Percentiles rank a stretch among this genome's conserved stretches.
Evolutionary conservation across 1,140 invertebrate genomes (phyloP).

Genomic region (Campodea augens): DNA sequence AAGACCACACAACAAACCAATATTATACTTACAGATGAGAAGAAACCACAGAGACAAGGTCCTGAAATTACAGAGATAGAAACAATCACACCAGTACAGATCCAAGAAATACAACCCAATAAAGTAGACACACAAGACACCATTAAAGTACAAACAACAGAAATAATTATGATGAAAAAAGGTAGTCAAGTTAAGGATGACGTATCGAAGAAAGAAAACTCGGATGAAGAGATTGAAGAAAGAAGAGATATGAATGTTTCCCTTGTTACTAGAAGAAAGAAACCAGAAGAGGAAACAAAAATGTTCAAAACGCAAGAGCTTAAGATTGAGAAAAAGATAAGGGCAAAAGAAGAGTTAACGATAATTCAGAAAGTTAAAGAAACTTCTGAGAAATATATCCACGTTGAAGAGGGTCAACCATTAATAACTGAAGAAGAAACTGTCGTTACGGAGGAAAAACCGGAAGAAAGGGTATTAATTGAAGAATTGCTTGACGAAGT

Average conservation of each 20-base stretch:
- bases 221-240: background rate
- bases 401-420: no score
- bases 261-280: background rate
- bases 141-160: no score
- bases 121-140: no score
- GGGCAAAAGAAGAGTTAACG: slow-evolving; percentile 7
- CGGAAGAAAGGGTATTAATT: slow-evolving; percentile 9
- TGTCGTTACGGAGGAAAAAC: slow-evolving; percentile 7
- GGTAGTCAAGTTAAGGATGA: no score
- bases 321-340: slow-evolving; percentile 8
- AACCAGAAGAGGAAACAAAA: slow-evolving; percentile 5
- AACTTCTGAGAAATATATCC: background rate
- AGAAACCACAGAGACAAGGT: no score
- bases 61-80: no score
- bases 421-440: slow-evolving; percentile 8
- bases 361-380: background rate
- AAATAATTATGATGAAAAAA: no score
- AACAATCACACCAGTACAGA: no score
- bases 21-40: no score
- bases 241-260: background rate
- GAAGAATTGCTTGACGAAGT: no score
- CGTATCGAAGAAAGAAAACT: background rate
- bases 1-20: no score
- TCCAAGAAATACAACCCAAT: no score
- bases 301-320: background rate